Conservation (phyloP, 2,113 vertebrate species). For the Onychostruthus taczanowskii region DNA sequence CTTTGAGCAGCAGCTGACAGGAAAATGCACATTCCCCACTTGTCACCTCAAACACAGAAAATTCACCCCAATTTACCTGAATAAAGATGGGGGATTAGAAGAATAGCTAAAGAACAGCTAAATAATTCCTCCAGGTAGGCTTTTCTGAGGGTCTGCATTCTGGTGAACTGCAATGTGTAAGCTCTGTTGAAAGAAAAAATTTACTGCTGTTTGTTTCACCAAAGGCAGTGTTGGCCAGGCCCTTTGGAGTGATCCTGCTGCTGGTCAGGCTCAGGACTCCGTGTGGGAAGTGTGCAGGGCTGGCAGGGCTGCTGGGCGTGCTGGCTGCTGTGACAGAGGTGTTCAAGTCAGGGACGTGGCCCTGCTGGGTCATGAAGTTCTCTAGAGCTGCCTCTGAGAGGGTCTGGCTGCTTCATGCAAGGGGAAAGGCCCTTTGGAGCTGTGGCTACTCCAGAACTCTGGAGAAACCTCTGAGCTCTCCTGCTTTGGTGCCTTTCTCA, state of each 20-base stretch:
- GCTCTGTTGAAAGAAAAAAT: background rate
- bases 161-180: background rate
- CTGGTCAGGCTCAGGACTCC: background rate
- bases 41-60: background rate
- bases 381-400: background rate
- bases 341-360: fast-evolving
- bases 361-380: background rate
- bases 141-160: background rate
- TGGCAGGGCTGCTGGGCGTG: background rate
- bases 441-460: background rate
- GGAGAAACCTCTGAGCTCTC: background rate
- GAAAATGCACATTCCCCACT: background rate
- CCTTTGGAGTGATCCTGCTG: fast-evolving
- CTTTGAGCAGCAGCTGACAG: background rate
- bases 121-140: background rate
- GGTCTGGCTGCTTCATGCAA: background rate
- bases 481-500: background rate
- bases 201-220: background rate
- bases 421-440: background rate
- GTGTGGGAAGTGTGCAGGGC: background rate
- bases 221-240: background rate
- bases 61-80: background rate
- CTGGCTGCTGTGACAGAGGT: background rate
- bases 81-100: background rate
- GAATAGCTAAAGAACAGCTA: background rate